phyloP scores from a whole-genome alignment of 2,113 vertebrate genomes.

The Lipotes vexillifer region DNA sequence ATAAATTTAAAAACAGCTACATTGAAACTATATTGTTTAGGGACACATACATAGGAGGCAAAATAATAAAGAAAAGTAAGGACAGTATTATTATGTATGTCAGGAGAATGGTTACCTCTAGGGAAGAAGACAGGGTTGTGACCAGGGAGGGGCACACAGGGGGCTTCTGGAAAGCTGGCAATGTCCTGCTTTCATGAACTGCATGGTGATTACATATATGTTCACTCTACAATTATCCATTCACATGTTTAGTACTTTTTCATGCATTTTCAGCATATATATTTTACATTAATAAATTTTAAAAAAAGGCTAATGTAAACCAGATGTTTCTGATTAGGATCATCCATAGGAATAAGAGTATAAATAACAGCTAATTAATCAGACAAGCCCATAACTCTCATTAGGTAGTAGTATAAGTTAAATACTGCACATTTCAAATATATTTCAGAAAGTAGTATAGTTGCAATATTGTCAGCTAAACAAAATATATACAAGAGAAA shows the following conservation, averaged over 20 bases:
- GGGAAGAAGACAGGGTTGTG: neutral
- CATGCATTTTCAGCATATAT: neutral
- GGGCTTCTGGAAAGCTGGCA: neutral
- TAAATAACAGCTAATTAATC: neutral
- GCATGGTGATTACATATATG: neutral
- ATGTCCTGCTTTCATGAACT: neutral
- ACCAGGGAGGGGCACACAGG: neutral
- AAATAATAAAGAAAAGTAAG: conserved; percentile 5
- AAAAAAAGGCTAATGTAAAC: neutral
- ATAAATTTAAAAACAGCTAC: neutral
- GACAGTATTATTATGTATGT: neutral
- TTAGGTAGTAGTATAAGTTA: neutral
- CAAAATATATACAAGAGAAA: neutral
- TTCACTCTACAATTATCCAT: neutral
- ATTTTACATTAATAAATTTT: neutral
- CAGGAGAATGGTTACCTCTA: neutral
- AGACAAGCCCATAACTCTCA: neutral
- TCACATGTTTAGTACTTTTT: neutral
- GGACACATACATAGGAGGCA: neutral
- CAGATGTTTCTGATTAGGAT: neutral
- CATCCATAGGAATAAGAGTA: neutral
- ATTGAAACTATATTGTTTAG: neutral
- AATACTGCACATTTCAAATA: neutral
- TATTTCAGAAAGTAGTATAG: conserved; percentile 8
- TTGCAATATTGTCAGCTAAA: neutral